Conservation (phyloP, 1,140 invertebrate species). For the Cydia pomonella region DNA sequence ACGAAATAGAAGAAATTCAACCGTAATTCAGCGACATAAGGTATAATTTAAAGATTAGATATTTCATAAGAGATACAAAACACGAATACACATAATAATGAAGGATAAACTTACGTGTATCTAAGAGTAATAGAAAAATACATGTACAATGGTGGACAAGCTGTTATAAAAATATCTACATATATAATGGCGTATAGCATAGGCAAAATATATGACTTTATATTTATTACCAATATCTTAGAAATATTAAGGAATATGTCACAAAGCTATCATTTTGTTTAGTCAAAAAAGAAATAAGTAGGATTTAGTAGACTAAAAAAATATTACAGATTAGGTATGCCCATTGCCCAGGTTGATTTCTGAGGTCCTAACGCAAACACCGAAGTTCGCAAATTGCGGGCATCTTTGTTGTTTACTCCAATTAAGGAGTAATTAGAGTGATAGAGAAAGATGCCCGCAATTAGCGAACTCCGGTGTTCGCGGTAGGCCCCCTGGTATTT, state of each 20-base stretch:
- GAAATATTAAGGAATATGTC: not conserved
- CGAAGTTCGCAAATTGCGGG: too few species aligned
- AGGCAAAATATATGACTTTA: slow-evolving; percentile 23
- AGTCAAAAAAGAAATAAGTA: not conserved
- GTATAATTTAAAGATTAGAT: not conserved
- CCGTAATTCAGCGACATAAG: not conserved
- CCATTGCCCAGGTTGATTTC: too few species aligned
- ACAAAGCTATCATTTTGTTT: not conserved
- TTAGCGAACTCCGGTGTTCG: too few species aligned
- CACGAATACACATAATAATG: not conserved
- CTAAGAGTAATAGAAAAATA: slow-evolving; percentile 25
- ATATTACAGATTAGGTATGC: too few species aligned
- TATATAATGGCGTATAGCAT: not conserved
- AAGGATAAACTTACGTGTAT: slow-evolving; percentile 2
- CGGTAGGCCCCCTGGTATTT: too few species aligned
- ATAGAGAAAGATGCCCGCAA: too few species aligned
- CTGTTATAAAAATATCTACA: slow-evolving; percentile 20
- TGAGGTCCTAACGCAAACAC: too few species aligned
- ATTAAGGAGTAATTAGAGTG: too few species aligned
- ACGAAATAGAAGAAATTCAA: not conserved
- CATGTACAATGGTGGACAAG: slow-evolving; percentile 6
- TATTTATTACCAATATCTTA: not conserved
- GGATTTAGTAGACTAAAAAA: too few species aligned
- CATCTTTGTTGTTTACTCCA: too few species aligned
- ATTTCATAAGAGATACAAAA: not conserved